A percentile compares a stretch with the other conserved stretches of the same genome.
Conservation (phyloP, 1,140 invertebrate species). For the Mamestra configurata region DNA sequence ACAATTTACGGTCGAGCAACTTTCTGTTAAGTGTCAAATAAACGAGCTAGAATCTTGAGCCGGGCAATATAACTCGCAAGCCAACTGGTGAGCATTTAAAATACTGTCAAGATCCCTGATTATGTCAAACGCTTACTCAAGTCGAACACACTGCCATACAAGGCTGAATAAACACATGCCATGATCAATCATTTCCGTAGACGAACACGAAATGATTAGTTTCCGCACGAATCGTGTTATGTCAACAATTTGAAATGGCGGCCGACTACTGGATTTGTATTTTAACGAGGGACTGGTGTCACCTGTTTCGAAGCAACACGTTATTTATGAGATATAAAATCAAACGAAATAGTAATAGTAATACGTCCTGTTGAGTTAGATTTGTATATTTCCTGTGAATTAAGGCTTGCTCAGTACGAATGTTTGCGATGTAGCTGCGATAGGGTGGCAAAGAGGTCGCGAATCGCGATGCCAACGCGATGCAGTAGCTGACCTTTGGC, state of each 20-base stretch:
- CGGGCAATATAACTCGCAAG: background rate
- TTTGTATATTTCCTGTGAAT: slow-evolving; percentile 12
- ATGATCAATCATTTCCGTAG: slow-evolving; percentile 52
- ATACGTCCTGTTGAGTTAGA: slow-evolving; percentile 49
- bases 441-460: slow-evolving; percentile 18
- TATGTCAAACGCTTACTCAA: slow-evolving; percentile 32
- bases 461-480: slow-evolving; percentile 5
- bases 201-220: slow-evolving; percentile 47
- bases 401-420: slow-evolving; percentile 11
- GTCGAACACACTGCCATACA: background rate
- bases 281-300: slow-evolving; percentile 21
- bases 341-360: slow-evolving; percentile 21
- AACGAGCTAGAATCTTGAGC: background rate
- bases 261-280: slow-evolving; percentile 49
- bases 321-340: slow-evolving; percentile 28
- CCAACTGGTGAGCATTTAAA: background rate
- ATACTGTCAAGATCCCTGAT: slow-evolving; percentile 39
- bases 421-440: background rate
- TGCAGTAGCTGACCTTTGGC: slow-evolving; percentile 9
- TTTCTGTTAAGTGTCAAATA: background rate
- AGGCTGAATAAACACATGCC: slow-evolving; percentile 51
- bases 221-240: slow-evolving; percentile 52
- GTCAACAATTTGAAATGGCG: slow-evolving; percentile 52
- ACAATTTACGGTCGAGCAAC: background rate
- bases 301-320: slow-evolving; percentile 20